Evolutionary conservation across 2,797 vertebrate species (phyloP).

Genomic region (Eospalax fontanierii): DNA sequence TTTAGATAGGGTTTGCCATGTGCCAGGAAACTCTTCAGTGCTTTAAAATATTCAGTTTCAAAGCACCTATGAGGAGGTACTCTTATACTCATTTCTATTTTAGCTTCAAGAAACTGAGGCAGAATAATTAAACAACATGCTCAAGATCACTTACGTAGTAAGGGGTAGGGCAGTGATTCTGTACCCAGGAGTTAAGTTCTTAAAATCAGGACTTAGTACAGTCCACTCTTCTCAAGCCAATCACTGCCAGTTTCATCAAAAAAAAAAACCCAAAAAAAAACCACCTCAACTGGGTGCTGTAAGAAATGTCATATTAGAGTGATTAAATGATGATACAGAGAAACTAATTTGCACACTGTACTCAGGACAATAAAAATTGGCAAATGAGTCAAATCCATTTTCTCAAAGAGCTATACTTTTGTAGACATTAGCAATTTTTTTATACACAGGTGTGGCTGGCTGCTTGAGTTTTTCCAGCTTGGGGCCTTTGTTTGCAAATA

Average conservation of each 20-base stretch:
- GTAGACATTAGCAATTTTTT: constrained; percentile 32
- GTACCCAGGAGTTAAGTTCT: neutral
- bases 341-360: constrained; percentile 6
- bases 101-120: constrained; percentile 5
- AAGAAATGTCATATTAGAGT: constrained; percentile 7
- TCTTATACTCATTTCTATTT: constrained; percentile 43
- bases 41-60: constrained; percentile 43
- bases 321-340: neutral
- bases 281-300: neutral
- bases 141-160: neutral
- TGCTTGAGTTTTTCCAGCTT: constrained; percentile 13
- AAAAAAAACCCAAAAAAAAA: neutral
- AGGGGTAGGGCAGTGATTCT: neutral
- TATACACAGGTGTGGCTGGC: constrained; percentile 59
- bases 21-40: constrained; percentile 12
- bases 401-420: constrained; percentile 61
- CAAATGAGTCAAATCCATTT: constrained; percentile 60
- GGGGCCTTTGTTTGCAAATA: constrained; percentile 35
- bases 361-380: constrained; percentile 43
- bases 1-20: constrained; percentile 26
- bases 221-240: constrained; percentile 46
- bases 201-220: neutral
- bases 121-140: neutral
- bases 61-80: neutral
- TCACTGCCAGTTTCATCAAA: constrained; percentile 4